Base-by-base conservation (phyloP, 2,888 invertebrate species). In the Polia nebulosa region DNA sequence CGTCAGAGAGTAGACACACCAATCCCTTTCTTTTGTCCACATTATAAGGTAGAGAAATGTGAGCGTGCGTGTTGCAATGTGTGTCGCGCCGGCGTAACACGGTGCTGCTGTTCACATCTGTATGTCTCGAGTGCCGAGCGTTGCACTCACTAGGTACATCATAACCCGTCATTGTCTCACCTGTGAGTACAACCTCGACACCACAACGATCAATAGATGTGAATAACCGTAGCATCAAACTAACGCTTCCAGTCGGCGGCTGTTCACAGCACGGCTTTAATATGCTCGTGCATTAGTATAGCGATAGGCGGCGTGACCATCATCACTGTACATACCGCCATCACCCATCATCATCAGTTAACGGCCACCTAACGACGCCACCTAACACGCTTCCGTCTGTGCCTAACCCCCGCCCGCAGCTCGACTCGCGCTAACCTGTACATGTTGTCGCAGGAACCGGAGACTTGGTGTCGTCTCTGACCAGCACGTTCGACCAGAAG, bases 401-500 rank as follows among this genome's bases (percentile, higher is more conserved):
- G 80, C 76, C 80, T 77, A 85, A 57, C 65, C 20, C 62, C 11
- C 66, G 44, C 66, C 9, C 25, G 45, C 15, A 56, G 34, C 29
- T 17, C 57, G 75, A 34, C 84, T 39, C 64, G 47, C 55, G 20
- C 82, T 90, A 72, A 89, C 67, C 41, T n/a, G 39, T 51, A 20
- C 59, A 53, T 49, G 75, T 92, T 92, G 89, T 96, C 96, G 65
- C 95, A 98, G 98, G 98, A 92, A 97, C 97, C 89, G 98, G 98
- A 95, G 97, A 98, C 85, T 96, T 98, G 93, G 97, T 97, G 90
- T 97, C 97, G 80, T 97, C 97, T 85, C 97, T 98, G 90, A 98
- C 98, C 84, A 97, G 97, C 89, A 97, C 98, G 72, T 97, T 98
- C 93, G 98, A 98, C 91, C 97, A 97, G 89, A 98, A 98, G 92